Percentiles rank a stretch among this genome's conserved stretches.
phyloP scores from a whole-genome alignment of 2,797 vertebrate genomes.

The Echiichthys vipera region DNA sequence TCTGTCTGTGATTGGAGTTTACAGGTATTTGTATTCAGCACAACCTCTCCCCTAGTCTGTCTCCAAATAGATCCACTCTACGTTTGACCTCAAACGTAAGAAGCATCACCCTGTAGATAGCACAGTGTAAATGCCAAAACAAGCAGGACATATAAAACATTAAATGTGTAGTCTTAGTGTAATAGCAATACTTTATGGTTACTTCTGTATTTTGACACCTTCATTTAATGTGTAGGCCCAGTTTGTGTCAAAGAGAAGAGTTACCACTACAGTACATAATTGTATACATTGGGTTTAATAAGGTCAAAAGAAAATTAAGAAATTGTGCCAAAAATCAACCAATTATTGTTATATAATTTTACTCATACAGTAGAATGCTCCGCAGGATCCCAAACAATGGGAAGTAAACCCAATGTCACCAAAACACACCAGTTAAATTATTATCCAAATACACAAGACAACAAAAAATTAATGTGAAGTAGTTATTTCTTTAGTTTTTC shows the following conservation, averaged over 20 bases:
- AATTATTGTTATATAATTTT: neutral
- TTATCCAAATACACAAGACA: neutral
- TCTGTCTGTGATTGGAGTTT: neutral
- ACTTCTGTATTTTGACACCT: neutral
- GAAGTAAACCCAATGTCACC: neutral
- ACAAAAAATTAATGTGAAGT: neutral
- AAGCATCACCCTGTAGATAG: neutral
- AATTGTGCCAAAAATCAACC: neutral
- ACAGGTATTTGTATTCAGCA: neutral
- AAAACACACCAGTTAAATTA: neutral
- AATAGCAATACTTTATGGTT: neutral
- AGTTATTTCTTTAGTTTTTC: neutral
- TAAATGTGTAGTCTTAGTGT: neutral
- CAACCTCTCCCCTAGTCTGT: no score
- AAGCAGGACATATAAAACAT: neutral
- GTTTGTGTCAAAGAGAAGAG: neutral
- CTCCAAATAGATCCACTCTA: no score
- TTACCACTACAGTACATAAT: neutral
- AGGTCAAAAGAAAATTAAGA: neutral
- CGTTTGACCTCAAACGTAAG: neutral
- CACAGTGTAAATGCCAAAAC: neutral
- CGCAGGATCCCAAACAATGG: neutral
- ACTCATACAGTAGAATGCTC: neutral
- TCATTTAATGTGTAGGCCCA: neutral
- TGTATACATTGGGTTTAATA: neutral